Conservation (phyloP, 2,888 invertebrate species). For the Marasmarcha lunaedactyla region DNA sequence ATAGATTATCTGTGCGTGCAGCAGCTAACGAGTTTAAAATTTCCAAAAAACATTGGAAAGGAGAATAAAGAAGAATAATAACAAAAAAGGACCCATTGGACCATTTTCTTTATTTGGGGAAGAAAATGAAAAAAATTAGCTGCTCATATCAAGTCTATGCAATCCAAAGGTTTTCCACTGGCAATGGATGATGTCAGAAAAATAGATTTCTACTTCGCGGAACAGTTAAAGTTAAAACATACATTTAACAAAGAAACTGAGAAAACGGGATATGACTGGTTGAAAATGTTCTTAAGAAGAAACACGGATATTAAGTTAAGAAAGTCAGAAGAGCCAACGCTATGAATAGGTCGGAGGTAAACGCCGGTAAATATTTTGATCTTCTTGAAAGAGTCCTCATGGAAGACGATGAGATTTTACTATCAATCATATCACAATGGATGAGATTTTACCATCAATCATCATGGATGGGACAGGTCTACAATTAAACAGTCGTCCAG, state of each 20-base stretch:
- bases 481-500: constrained; percentile 24
- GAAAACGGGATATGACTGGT: constrained; percentile 3
- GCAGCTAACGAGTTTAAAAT: constrained; percentile 6
- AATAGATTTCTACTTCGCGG: constrained; percentile 8
- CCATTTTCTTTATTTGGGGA: neutral
- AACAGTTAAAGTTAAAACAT: constrained; percentile 5
- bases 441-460: constrained; percentile 27
- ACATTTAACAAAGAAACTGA: constrained; percentile 3
- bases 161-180: neutral
- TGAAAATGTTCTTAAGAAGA: constrained; percentile 5
- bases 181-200: neutral
- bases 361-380: constrained; percentile 15
- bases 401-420: constrained; percentile 16
- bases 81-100: neutral
- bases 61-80: neutral
- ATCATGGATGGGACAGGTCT: constrained; percentile 31
- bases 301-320: constrained; percentile 17
- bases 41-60: constrained; percentile 1
- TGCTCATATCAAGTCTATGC: neutral
- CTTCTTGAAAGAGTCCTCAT: constrained; percentile 12
- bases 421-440: too few species aligned
- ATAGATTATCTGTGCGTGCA: constrained; percentile 7
- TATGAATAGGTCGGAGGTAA: constrained; percentile 21
- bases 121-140: neutral
- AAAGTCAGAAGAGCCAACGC: constrained; percentile 22